A percentile compares a stretch with the other conserved stretches of the same genome.
Evolutionary conservation across 2,113 vertebrate genomes (phyloP).

Genomic region (Columba janthina): DNA sequence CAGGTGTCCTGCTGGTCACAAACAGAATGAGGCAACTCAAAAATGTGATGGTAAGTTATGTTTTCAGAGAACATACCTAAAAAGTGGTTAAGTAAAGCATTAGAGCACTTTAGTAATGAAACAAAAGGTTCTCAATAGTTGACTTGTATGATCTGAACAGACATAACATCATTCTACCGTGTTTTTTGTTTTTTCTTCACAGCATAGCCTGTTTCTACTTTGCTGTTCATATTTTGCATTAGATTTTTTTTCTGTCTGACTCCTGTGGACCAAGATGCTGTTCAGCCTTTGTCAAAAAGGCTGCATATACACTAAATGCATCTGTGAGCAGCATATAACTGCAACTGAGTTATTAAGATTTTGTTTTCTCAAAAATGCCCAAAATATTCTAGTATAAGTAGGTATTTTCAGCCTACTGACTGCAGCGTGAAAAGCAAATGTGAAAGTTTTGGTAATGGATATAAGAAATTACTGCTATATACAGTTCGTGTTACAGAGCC

Average conservation of each 20-base stretch:
- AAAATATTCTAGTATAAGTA: neutral
- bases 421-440: neutral
- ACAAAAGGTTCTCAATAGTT: neutral
- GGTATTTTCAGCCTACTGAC: neutral
- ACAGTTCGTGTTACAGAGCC: neutral
- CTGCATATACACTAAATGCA: no score
- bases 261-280: accelerated
- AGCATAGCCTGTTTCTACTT: neutral
- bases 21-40: conserved; percentile 73
- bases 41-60: conserved; percentile 78
- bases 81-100: neutral
- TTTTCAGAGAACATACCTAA: neutral
- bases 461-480: neutral
- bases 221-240: neutral
- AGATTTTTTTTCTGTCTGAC: neutral
- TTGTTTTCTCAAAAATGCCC: neutral
- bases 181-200: neutral
- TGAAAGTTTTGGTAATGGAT: neutral
- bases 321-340: neutral
- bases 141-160: neutral
- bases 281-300: neutral
- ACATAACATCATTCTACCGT: neutral
- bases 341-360: neutral
- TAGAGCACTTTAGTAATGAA: neutral
- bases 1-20: conserved; percentile 77